Conservation (phyloP, 2,113 vertebrate species). For the Sturnira hondurensis region DNA sequence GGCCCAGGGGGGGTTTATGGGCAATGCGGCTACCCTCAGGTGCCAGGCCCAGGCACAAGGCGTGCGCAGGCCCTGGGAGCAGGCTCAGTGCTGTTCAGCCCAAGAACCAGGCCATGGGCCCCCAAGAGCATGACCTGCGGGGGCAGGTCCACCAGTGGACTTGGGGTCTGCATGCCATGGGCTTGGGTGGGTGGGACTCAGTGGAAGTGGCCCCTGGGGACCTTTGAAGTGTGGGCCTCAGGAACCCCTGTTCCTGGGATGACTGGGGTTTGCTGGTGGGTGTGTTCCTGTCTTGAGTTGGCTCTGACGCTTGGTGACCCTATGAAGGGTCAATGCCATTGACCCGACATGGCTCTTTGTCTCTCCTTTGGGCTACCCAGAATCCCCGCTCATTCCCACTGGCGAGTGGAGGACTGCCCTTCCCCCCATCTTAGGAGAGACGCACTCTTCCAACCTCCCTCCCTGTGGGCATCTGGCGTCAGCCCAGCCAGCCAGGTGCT, state of each 20-base stretch:
- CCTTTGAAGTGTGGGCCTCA: background rate
- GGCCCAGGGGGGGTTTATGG: background rate
- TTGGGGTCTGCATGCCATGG: fast-evolving
- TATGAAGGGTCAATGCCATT: background rate
- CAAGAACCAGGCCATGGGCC: background rate
- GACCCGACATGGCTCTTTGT: background rate
- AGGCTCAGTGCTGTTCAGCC: background rate
- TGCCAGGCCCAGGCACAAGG: background rate
- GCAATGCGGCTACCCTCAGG: fast-evolving
- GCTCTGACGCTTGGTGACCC: background rate
- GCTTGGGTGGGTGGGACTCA: too few relatives aligned
- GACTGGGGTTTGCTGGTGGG: background rate
- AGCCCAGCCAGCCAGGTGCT: background rate
- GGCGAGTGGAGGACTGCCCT: background rate
- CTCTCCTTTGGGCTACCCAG: background rate
- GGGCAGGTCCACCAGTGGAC: background rate
- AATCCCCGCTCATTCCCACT: background rate
- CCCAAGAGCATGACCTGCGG: fast-evolving
- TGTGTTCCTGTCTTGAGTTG: background rate
- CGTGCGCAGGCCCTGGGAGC: background rate
- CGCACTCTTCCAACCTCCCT: background rate
- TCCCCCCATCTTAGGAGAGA: too few relatives aligned
- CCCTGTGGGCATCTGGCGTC: background rate
- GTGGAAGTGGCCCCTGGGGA: background rate
- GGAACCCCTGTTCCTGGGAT: background rate